Base-by-base conservation (phyloP, 1,140 invertebrate species). In the Ganaspis sp. region DNA sequence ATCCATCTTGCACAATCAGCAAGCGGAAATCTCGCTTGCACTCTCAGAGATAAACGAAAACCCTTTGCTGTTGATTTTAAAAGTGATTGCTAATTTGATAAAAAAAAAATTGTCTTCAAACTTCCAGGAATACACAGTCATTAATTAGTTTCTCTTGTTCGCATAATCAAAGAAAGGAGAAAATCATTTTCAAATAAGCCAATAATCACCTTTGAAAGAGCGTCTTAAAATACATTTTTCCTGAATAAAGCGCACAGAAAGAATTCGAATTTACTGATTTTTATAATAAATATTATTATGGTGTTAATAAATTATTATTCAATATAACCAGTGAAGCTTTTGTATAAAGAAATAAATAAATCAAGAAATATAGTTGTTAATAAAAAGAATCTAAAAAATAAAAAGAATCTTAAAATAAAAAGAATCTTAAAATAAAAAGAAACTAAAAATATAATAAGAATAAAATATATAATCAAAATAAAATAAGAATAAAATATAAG, bases 141-240 rank as follows among this genome's bases (percentile, higher is more conserved):
- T 64, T 64, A 29, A 64, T 64, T 64, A 64, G 58, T 29, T 64
- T 29, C 21, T 26, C 58, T 64, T 64, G 26, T 64, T 29, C 12
- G 3, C 15, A 1, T 15, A 64, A 64, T 29, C 58, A n/a, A 64
- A 64, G 15, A 49, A 49, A 49, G 45, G 8, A 49, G 45, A 49
- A 49, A 49, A 49, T 49, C 15, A 49, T 49, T 49, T 49, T 49
- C 45, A 49, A 17, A 49, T 49, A 49, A 49, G n/a, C 45, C 45
- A 1, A 17, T 49, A 49, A 49, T 49, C 12, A 5, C 45, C 8
- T 49, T 49, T 49, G 17, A 49, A 49, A 49, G 45, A 2, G 45
- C 17, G 45, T 17, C 45, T 49, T 49, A n/a, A 49, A 49, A 49
- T 49, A 17, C 8, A 8, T 49, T 17, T 45, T 49, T 17, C 45